These are phyloP conservation scores for Indicator maculatus DNA, from an alignment of 2,113 vertebrate species.

Conservation along the genomic window DNA sequence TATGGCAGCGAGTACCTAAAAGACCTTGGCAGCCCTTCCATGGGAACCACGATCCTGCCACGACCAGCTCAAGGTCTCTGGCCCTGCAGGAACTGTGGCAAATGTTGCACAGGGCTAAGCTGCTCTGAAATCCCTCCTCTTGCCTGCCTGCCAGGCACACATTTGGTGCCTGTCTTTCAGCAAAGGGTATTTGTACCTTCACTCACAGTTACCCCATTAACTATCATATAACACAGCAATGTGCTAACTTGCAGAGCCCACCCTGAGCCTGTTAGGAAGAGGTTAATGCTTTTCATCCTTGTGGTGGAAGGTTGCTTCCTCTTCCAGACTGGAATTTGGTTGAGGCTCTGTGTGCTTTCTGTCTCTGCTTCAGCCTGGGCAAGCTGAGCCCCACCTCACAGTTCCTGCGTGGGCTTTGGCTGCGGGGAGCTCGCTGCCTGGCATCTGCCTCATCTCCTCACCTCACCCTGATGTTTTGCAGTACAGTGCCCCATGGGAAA, in stretches of 20 bases:
- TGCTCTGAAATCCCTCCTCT: background rate
- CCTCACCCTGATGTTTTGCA: background rate
- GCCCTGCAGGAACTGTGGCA: background rate
- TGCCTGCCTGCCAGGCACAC: background rate
- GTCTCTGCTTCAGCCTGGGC: background rate
- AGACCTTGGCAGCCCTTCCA: background rate
- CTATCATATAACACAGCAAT: background rate
- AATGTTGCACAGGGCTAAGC: background rate
- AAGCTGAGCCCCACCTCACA: background rate
- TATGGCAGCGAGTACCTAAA: background rate
- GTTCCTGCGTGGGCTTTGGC: background rate
- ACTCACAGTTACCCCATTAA: background rate
- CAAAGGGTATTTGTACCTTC: background rate
- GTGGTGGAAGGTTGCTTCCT: background rate
- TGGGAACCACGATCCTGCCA: background rate
- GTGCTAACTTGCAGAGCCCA: background rate
- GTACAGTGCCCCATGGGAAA: accelerated
- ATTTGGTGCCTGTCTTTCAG: background rate
- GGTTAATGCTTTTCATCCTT: background rate
- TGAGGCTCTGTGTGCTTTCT: background rate
- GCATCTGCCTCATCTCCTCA: background rate
- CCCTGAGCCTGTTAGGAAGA: background rate
- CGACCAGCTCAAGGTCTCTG: background rate
- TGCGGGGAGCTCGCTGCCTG: background rate
- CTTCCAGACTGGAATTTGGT: background rate